Evolutionary conservation across 2,113 vertebrate genomes (phyloP).

Genomic region (Cinclus cinclus): DNA sequence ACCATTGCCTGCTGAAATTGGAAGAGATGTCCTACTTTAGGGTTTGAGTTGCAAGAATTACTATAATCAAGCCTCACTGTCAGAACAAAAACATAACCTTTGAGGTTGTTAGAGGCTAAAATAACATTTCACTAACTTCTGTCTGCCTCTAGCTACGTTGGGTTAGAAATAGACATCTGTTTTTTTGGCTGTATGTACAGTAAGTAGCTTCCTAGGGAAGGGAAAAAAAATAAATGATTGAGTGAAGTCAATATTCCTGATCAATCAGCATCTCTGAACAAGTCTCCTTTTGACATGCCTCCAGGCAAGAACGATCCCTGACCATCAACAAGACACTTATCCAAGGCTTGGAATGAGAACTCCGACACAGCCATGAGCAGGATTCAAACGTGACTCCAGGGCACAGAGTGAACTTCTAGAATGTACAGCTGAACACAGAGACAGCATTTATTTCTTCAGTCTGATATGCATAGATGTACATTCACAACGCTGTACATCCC

Average conservation of each 20-base stretch:
- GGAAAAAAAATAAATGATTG: not conserved
- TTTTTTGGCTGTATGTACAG: not conserved
- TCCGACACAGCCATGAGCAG: slow-evolving; percentile 7
- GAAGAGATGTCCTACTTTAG: slow-evolving; percentile 39
- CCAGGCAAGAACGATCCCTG: slow-evolving; percentile 22
- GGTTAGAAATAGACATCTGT: not conserved
- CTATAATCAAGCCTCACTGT: slow-evolving; percentile 51
- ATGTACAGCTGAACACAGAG: not conserved
- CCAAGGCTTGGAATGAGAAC: not conserved
- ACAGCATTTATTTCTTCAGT: not conserved
- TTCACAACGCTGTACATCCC: not conserved
- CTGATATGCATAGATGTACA: not conserved
- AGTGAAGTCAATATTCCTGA: slow-evolving; percentile 52
- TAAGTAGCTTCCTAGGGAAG: slow-evolving; percentile 7
- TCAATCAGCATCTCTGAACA: slow-evolving; percentile 48
- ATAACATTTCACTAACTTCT: slow-evolving; percentile 47
- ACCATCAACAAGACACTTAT: slow-evolving; percentile 34
- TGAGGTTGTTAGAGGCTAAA: slow-evolving; percentile 56
- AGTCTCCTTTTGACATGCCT: slow-evolving; percentile 50
- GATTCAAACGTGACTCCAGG: not conserved
- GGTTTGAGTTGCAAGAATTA: slow-evolving; percentile 53
- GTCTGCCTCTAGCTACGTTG: slow-evolving; percentile 27
- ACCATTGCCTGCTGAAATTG: not conserved
- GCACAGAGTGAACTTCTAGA: not conserved
- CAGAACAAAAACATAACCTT: slow-evolving; percentile 54